Evolutionary conservation across 2,888 invertebrate genomes (phyloP), one percentile per base, ranked within the genome.

Genomic region (Apodemia zela): DNA sequence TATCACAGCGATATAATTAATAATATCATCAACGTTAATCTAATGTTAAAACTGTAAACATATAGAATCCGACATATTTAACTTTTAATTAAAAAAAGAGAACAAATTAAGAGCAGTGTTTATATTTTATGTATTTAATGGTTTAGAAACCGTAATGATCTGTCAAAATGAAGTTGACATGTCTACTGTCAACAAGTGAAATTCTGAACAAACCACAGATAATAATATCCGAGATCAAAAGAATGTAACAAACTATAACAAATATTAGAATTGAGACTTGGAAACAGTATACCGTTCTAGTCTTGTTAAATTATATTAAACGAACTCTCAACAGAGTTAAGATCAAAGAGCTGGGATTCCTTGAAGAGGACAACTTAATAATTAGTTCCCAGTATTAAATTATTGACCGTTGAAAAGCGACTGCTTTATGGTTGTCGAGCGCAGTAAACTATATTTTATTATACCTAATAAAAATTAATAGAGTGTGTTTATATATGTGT

Each of bases 291-390:
- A 63, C 66, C 64, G 68, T 69, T 66, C 65, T 63, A 63, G 69
- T 66, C 71, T 72, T 74, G 80, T 80, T 74, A 73, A 79, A 82
- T 82, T 79, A 82, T 78, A 73, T 75, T 71, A 72, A 79, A 78
- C 76, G 73, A 70, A 74, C 72, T 74, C 74, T 74, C 73, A 71
- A 73, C 77, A 68, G 70, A 66, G 69, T 61, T 65, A 65, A 78
- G 80, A 73, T 85, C 84, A 84, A 84, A 84, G 80, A 68, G 66
- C 62, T 61, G 54, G n/a, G 57, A 59, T 68, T 67, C 67, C 62
- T 63, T 54, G 63, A 65, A 67, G 49, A 57, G 38, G 67, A 49
- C 65, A 65, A 69, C 67, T 65, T 66, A 65, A 73, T 72, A 74
- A 73, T 70, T 67, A 66, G 71, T 74, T 75, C 74, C 73, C 73